These are phyloP conservation scores for Spatulosminthurus flaviceps DNA, from an alignment of 2,888 invertebrate genomes.

Conservation along the genomic window DNA sequence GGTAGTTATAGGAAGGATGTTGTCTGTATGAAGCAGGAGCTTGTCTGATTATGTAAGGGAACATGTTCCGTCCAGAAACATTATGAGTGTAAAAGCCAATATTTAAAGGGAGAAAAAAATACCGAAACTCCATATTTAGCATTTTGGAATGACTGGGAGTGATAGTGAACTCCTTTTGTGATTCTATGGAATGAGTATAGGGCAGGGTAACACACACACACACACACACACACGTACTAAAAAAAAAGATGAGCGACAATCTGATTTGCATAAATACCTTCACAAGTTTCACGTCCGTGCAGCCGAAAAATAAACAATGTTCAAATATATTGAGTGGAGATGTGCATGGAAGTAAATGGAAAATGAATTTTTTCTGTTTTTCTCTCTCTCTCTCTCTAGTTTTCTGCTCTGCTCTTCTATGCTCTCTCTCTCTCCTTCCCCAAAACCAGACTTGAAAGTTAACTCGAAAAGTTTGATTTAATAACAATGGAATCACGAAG, in stretches of 20 bases:
- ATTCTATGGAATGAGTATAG: not conserved
- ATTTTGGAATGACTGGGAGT: not conserved
- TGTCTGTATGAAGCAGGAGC: no score
- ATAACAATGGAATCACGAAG: constrained; percentile 23
- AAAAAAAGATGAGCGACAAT: constrained; percentile 6
- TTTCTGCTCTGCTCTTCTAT: no score
- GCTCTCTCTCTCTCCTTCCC: not conserved
- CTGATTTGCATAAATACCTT: constrained; percentile 18
- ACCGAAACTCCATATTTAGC: constrained; percentile 11
- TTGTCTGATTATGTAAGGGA: no score
- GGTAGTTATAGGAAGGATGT: no score
- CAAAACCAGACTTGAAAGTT: constrained; percentile 9
- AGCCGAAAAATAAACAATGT: constrained; percentile 18
- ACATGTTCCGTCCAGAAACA: not conserved
- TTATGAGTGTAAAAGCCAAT: constrained; percentile 7
- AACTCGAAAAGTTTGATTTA: constrained; percentile 25
- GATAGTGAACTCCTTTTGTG: constrained; percentile 9
- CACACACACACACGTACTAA: no score
- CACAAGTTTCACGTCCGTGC: constrained; percentile 18
- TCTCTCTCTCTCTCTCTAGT: constrained; percentile 7
- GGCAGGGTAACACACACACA: no score
- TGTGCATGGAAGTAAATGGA: not conserved
- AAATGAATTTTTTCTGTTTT: constrained; percentile 16
- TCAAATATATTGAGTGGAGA: constrained; percentile 2
- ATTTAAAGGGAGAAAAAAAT: not conserved